Conservation (phyloP, 2,888 invertebrate genomes). For the Archips crataeganus region DNA sequence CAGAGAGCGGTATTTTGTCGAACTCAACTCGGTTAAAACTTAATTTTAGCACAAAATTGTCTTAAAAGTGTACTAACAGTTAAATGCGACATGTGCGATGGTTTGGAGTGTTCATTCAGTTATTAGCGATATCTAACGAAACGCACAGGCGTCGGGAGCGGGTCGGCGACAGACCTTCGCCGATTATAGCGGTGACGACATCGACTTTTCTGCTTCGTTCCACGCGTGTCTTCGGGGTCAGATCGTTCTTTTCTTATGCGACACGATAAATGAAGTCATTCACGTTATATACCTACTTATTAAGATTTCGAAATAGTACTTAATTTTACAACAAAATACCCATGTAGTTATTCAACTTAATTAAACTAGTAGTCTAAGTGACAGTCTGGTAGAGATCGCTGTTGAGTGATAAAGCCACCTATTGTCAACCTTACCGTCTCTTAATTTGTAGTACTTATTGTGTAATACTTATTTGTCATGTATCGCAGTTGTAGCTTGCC, state of each 20-base stretch:
- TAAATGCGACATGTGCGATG: conserved; percentile 20
- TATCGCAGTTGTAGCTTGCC: no score
- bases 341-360: no score
- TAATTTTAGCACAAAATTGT: conserved; percentile 1
- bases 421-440: no score
- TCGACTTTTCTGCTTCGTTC: conserved; percentile 52
- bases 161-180: conserved; percentile 70
- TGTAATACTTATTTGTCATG: no score
- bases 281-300: conserved; percentile 6
- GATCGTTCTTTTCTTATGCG: conserved; percentile 35
- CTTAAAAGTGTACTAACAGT: conserved; percentile 16
- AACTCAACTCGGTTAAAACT: neutral
- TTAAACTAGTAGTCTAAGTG: no score
- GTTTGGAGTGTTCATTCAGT: conserved; percentile 30
- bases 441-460: no score
- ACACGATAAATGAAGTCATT: conserved; percentile 40
- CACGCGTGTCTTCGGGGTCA: conserved; percentile 51
- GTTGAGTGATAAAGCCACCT: no score
- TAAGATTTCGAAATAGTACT: neutral
- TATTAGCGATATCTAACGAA: conserved; percentile 41
- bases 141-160: conserved; percentile 53
- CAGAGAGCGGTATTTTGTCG: neutral
- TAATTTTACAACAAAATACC: neutral
- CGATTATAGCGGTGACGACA: conserved; percentile 82
- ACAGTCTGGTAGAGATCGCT: no score